Evolutionary conservation across 2,113 vertebrate genomes (phyloP).

Genomic region (Progne subis): DNA sequence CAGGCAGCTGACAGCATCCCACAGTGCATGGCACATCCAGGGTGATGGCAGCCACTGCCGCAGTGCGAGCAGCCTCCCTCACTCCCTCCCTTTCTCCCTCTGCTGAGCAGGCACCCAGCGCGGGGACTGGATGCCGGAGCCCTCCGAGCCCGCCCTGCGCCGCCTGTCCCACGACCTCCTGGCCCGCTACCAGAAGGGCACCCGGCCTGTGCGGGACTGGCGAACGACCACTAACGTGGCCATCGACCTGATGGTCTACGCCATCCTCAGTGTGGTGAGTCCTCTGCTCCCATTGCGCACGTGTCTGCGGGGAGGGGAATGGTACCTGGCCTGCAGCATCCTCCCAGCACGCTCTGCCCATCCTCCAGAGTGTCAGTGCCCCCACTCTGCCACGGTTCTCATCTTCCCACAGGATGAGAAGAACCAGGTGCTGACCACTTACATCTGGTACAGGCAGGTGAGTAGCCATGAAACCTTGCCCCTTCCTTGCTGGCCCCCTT

Average conservation of each 20-base stretch:
- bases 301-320: rapidly evolving
- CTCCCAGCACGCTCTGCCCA: rapidly evolving
- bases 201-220: conserved; percentile 91
- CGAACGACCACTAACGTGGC: conserved; percentile 84
- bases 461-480: neutral
- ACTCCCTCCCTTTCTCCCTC: neutral
- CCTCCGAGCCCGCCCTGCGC: conserved; percentile 78
- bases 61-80: rapidly evolving
- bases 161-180: conserved; percentile 82
- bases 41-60: rapidly evolving
- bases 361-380: rapidly evolving
- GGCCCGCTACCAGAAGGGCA: conserved; percentile 85
- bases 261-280: conserved; percentile 94
- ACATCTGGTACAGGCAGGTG: conserved; percentile 98
- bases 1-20: neutral
- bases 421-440: conserved; percentile 96
- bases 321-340: rapidly evolving
- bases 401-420: conserved; percentile 88
- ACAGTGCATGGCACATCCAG: rapidly evolving
- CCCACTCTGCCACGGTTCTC: rapidly evolving
- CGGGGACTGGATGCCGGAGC: neutral
- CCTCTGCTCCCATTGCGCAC: rapidly evolving
- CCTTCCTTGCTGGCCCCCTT: neutral
- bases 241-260: conserved; percentile 95
- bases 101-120: neutral